Evolutionary conservation across 2,113 vertebrate genomes (phyloP), one percentile per base, ranked within the genome.

Genomic region (Antigone vipio): DNA sequence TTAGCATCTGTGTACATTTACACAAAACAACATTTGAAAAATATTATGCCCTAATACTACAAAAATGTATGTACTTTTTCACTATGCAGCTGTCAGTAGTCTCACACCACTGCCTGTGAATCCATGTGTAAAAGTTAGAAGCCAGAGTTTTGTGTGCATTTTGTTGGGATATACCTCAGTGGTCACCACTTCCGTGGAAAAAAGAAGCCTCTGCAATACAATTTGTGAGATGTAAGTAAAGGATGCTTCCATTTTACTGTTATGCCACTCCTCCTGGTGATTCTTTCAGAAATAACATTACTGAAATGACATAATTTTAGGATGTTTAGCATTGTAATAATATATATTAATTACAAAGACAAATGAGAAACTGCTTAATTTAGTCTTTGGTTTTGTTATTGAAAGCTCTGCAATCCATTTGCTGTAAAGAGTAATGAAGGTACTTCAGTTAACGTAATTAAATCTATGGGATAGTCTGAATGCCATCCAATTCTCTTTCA

Each of bases 291-390:
- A 40, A 71, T 45, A 47, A 29, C n/a, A n/a, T 4, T 16, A 42
- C 23, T 67, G 9, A 75, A 71, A 72, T 32, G 2, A n/a, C 9
- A 35, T 11, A 1, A 7, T 7, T 86, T 85, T 49, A 56, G 79
- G 30, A 44, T 0, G 0, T 20, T 67, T 12, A 13, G 11, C 2
- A 2, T 18, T 55, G 35, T 15, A n/a, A 55, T 21, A 44, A 58
- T 53, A 11, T 3, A 8, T 10, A 40, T 34, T 59, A 9, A 56
- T 35, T 52, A 24, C 6, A 40, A 73, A 55, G 35, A 38, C 6
- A 40, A 71, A 35, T 42, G 34, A 64, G 17, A 84, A 76, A 23
- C 16, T 35, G 29, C 16, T 78, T 66, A 42, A 18, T 35, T 60
- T 42, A 67, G 3, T 38, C 52, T 53, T 88, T 34, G 15, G 10